Base-by-base conservation (phyloP, 2,888 invertebrate genomes). In the Eucera pruinosa region DNA sequence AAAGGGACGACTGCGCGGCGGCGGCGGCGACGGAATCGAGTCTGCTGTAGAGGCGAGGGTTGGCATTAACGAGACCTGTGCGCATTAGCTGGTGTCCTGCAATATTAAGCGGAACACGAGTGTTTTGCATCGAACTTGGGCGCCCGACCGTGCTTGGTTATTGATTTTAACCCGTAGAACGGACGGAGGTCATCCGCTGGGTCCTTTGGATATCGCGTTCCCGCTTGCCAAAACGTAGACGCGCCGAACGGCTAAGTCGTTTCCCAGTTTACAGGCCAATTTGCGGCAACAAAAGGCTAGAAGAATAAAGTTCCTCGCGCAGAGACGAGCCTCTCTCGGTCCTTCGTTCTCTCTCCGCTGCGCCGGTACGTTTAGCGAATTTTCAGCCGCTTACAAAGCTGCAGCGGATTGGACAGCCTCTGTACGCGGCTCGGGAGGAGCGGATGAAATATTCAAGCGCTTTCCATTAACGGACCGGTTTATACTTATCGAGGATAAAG, bases 381-480 rank as follows among this genome's bases (percentile, higher is more conserved):
- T 57, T 50, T 64, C 71, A 25, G 18, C 33, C 61, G 52, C 18
- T 62, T 60, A 33, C 11, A 43, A 36, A 33, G 18, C 25, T 18
- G 23, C 9, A 25, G 13, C 27, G 74, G 20, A 52, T 57, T 30
- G 78, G 67, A 48, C 73, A 65, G 55, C 39, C 70, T 41, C 58
- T 52, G 61, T 39, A 3, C 55, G 58, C 45, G n/a, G 45, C 48
- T 71, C 64, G 76, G 62, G 54, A 62, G 52, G 41, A 71, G 71
- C 23, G 43, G 80, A 88, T 90, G 85, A 90, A 90, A 89, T 88
- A 91, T 91, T 91, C 86, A 91, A 85, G 84, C 81, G 88, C 88
- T 90, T 88, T 91, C 90, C 91, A 91, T 91, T 91, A 91, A 90
- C 89, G 86, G 84, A 77, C 84, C 87, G 89, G 86, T 89, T 89